Conservation (phyloP, 2,888 invertebrate genomes). For the Thera britannica region DNA sequence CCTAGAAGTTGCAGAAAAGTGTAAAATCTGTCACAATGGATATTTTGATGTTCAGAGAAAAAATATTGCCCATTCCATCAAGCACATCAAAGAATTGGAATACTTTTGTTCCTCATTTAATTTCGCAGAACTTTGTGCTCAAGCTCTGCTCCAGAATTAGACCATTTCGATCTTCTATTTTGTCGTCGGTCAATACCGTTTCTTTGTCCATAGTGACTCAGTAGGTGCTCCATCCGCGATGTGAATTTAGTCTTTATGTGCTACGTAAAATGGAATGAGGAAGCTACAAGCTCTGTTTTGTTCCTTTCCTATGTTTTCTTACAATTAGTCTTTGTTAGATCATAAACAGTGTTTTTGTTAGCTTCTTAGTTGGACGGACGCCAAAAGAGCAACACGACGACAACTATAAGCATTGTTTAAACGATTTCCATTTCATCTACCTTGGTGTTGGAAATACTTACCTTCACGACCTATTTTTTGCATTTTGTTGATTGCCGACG, state of each 20-base stretch:
- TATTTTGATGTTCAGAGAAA: neutral
- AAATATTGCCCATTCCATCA: constrained; percentile 14
- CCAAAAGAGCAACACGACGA: constrained; percentile 53
- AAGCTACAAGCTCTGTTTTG: constrained; percentile 57
- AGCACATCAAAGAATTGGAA: constrained; percentile 10
- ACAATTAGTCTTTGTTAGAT: constrained; percentile 55
- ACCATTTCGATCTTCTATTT: constrained; percentile 61
- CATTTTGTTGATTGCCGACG: neutral
- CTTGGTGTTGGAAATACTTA: neutral
- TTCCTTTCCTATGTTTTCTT: constrained; percentile 54
- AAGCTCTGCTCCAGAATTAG: constrained; percentile 45
- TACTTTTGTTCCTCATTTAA: constrained; percentile 27
- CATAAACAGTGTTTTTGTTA: constrained; percentile 52
- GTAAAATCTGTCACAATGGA: neutral
- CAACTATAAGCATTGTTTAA: constrained; percentile 22
- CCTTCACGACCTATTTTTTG: neutral
- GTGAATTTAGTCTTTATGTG: constrained; percentile 46
- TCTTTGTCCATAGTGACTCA: constrained; percentile 59
- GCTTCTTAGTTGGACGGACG: constrained; percentile 56
- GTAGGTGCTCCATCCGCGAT: constrained; percentile 47
- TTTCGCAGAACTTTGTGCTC: constrained; percentile 27
- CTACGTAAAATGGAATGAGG: constrained; percentile 63
- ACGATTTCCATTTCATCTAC: constrained; percentile 13
- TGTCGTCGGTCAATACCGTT: constrained; percentile 56
- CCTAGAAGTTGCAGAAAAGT: neutral